These are phyloP conservation scores for Hydractinia symbiolongicarpus DNA, from an alignment of 30 jellyfish, hydroid and myxozoan species.

Conservation along the genomic window DNA sequence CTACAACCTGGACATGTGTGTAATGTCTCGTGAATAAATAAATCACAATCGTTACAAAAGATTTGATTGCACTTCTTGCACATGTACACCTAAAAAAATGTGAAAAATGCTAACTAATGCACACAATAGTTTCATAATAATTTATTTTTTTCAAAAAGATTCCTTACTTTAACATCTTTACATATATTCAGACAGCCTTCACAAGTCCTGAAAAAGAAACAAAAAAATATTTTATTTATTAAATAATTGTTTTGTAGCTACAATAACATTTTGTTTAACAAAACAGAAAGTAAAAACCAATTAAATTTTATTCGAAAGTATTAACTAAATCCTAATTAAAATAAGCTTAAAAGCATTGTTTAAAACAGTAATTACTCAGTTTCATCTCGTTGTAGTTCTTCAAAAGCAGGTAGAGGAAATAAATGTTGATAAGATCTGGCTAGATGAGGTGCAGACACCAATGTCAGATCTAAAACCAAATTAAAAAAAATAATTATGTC, in stretches of 20 bases:
- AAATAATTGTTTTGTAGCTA: background rate
- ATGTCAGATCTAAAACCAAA: slow-evolving; percentile 48
- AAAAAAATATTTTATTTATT: background rate
- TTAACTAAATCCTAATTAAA: background rate
- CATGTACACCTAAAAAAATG: slow-evolving; percentile 52
- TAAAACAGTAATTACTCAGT: background rate
- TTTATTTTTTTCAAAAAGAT: background rate
- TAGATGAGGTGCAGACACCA: slow-evolving; percentile 93
- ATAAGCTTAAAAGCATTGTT: background rate
- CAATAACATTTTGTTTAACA: background rate
- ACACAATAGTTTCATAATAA: background rate
- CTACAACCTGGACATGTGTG: slow-evolving; percentile 93
- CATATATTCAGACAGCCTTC: slow-evolving; percentile 60
- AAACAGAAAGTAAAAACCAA: too few species aligned
- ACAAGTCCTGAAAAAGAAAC: slow-evolving; percentile 37
- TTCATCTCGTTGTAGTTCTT: slow-evolving; percentile 41
- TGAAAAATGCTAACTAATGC: background rate
- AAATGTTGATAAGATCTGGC: slow-evolving; percentile 95
- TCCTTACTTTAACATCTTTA: slow-evolving; percentile 53
- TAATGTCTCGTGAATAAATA: slow-evolving; percentile 77
- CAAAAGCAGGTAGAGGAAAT: slow-evolving; percentile 78
- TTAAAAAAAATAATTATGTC: background rate
- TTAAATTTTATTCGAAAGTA: background rate
- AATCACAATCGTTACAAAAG: slow-evolving; percentile 83
- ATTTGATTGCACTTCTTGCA: slow-evolving; percentile 59